Conservation (phyloP, 2,797 vertebrate species). For the Lepidocolaptes lacrymiger region DNA sequence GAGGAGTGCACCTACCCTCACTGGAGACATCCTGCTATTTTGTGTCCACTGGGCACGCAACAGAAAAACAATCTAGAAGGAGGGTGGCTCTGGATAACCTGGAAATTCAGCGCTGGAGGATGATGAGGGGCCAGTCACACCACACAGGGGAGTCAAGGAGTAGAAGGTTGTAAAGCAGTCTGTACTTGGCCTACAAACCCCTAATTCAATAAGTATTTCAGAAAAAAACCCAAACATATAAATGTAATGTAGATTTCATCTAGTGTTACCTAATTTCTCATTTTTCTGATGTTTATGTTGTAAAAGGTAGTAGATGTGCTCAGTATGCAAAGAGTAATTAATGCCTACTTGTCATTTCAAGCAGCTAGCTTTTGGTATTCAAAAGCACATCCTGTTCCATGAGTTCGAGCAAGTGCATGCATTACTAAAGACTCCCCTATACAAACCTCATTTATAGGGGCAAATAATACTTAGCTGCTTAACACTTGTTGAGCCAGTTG, state of each 20-base stretch:
- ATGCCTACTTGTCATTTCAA: not conserved
- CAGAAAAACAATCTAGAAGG: not conserved
- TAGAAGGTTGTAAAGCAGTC: not conserved
- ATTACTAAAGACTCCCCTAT: not conserved
- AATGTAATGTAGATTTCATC: not conserved
- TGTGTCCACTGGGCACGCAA: not conserved
- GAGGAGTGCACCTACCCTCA: not conserved
- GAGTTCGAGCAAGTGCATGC: not conserved
- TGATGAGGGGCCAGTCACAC: not conserved
- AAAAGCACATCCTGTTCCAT: not conserved
- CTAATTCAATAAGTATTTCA: not conserved
- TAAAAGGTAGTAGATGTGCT: not conserved
- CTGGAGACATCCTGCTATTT: not conserved
- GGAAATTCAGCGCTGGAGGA: not conserved
- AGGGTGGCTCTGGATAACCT: not conserved
- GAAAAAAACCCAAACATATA: not conserved
- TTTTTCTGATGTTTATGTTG: not conserved
- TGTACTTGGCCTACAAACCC: not conserved
- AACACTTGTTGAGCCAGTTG: not conserved
- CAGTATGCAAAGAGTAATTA: not conserved
- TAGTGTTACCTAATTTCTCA: not conserved
- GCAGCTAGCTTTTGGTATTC: not conserved
- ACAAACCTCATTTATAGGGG: not conserved
- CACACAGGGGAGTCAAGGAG: fast-evolving
- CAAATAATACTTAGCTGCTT: not conserved